Evolutionary conservation across 2,888 invertebrate genomes (phyloP).

Genomic region (Antitype chi): DNA sequence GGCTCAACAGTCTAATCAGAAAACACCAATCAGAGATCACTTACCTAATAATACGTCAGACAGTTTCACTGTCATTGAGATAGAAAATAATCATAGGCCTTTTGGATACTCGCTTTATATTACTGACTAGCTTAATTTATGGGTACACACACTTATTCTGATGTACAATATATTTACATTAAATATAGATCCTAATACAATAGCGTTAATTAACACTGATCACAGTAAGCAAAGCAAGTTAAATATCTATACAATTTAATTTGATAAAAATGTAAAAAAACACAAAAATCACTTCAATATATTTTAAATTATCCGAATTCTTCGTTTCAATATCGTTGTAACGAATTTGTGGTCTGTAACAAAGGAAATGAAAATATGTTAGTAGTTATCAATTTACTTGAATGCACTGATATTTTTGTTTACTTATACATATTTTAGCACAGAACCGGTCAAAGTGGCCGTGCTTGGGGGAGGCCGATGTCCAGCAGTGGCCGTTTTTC

Average conservation of each 20-base stretch:
- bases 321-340: constrained; percentile 61
- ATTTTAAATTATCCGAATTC: constrained; percentile 46
- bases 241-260: constrained; percentile 48
- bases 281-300: constrained; percentile 22
- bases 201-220: constrained; percentile 59
- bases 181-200: constrained; percentile 26
- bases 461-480: too few relatives aligned
- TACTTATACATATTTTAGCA: neutral
- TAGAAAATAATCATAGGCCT: constrained; percentile 75
- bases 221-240: constrained; percentile 70
- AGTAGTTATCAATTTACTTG: neutral
- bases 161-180: constrained; percentile 47
- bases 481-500: too few relatives aligned
- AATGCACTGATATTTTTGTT: neutral
- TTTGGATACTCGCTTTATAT: constrained; percentile 81
- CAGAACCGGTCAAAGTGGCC: too few relatives aligned
- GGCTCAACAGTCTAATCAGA: constrained; percentile 82
- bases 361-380: constrained; percentile 27
- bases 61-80: constrained; percentile 53
- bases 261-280: constrained; percentile 38
- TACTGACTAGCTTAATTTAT: constrained; percentile 55
- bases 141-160: constrained; percentile 9
- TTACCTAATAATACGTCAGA: constrained; percentile 44
- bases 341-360: constrained; percentile 40
- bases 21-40: constrained; percentile 72